Percentiles rank a stretch among this genome's conserved stretches.
phyloP scores from a whole-genome alignment of 2,888 invertebrate species.

The Isoperla grammatica region DNA sequence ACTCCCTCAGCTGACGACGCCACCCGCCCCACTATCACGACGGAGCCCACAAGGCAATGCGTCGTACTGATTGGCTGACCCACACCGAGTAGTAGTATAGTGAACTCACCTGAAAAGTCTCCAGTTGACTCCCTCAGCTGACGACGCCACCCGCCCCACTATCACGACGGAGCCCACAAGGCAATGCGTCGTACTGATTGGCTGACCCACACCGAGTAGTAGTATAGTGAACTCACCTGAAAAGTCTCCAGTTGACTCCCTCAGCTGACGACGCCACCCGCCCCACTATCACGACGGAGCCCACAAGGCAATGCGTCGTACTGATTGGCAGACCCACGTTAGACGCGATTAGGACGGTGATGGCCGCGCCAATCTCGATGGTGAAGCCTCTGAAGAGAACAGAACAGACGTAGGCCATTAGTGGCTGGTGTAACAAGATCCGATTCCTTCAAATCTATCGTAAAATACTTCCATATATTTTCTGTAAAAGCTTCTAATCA shows the following conservation, averaged over 20 bases:
- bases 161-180: slow-evolving; percentile 99
- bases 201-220: too few relatives aligned
- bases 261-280: slow-evolving; percentile 63
- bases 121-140: slow-evolving; percentile 69
- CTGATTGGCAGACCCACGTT: slow-evolving; percentile 96
- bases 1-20: slow-evolving; percentile 61
- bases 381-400: slow-evolving; percentile 77
- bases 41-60: slow-evolving; percentile 99
- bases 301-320: slow-evolving; percentile 98
- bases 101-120: slow-evolving; percentile 70
- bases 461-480: too few relatives aligned
- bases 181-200: slow-evolving; percentile 97
- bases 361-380: slow-evolving; percentile 93
- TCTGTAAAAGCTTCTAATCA: too few relatives aligned
- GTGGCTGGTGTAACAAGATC: neutral
- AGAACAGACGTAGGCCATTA: slow-evolving; percentile 25
- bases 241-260: slow-evolving; percentile 73
- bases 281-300: slow-evolving; percentile 96
- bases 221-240: slow-evolving; percentile 59
- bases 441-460: too few relatives aligned
- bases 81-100: too few relatives aligned
- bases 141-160: slow-evolving; percentile 76
- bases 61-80: slow-evolving; percentile 98
- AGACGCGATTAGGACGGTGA: slow-evolving; percentile 93
- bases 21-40: slow-evolving; percentile 90